A percentile compares a stretch with the other conserved stretches of the same genome.
Conservation (phyloP, 2,797 vertebrate species). For the Sebastes variabilis region DNA sequence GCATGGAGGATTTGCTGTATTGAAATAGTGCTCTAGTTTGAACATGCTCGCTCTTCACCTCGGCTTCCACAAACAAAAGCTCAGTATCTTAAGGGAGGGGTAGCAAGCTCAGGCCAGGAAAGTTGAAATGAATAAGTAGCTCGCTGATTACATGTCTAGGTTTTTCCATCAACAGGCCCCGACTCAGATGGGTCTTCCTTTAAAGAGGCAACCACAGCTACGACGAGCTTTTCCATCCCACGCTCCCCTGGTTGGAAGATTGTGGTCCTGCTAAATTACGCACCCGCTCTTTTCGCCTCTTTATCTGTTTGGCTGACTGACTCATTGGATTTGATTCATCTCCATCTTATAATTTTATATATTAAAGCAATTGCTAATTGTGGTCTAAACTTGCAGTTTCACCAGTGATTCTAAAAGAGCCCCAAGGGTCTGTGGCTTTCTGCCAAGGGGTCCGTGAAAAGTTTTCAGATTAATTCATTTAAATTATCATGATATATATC, state of each 20-base stretch:
- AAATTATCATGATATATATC: too few species aligned
- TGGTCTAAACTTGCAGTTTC: neutral
- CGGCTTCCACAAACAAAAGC: slow-evolving; percentile 58
- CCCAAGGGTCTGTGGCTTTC: too few species aligned
- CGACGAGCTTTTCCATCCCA: slow-evolving; percentile 42
- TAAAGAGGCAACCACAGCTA: slow-evolving; percentile 55
- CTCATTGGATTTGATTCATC: slow-evolving; percentile 2
- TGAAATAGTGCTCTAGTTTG: slow-evolving; percentile 56
- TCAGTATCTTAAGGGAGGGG: slow-evolving; percentile 43
- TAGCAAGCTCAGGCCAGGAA: slow-evolving; percentile 60
- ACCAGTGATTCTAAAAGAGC: too few species aligned
- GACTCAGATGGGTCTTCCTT: slow-evolving; percentile 46
- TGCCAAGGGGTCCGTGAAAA: too few species aligned
- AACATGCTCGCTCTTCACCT: slow-evolving; percentile 63
- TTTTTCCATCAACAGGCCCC: slow-evolving; percentile 65
- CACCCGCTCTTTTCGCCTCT: neutral
- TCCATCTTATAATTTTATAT: neutral
- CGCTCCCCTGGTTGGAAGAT: slow-evolving; percentile 17
- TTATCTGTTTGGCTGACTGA: slow-evolving; percentile 10
- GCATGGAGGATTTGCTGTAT: slow-evolving; percentile 19
- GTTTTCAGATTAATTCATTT: too few species aligned
- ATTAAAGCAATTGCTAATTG: neutral
- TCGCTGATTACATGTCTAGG: slow-evolving; percentile 71
- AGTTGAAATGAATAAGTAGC: slow-evolving; percentile 67
- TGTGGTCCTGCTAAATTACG: slow-evolving; percentile 40